Evolutionary conservation across 35 echinoderm and acorn worm species (phyloP).

Genomic region (Holothuria glaberrima): DNA sequence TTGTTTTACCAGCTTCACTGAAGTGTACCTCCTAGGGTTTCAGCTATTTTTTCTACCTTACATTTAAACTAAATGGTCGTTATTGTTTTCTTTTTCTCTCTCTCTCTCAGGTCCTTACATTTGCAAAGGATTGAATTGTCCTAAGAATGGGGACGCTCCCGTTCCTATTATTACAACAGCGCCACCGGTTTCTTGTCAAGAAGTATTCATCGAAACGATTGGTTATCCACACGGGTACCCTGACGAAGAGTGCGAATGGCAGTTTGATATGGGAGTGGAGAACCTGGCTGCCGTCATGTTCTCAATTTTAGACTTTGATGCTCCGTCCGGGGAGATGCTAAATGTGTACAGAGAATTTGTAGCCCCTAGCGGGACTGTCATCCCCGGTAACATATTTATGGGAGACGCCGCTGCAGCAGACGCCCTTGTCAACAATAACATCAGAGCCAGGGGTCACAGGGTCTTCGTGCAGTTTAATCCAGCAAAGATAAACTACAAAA

Average conservation of each 20-base stretch:
- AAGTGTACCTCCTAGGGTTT: too few species aligned
- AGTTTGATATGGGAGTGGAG: background rate
- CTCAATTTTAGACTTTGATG: background rate
- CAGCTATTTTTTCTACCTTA: too few species aligned
- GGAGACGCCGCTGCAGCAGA: background rate
- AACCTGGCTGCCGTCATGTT: too few species aligned
- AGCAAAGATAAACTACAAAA: background rate
- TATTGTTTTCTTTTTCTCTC: too few species aligned
- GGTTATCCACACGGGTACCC: background rate
- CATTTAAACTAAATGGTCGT: too few species aligned
- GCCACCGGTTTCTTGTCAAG: background rate
- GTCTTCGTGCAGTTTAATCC: background rate
- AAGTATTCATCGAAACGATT: background rate
- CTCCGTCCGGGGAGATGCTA: background rate
- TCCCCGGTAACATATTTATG: background rate
- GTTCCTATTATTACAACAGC: too few species aligned
- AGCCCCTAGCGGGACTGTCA: background rate
- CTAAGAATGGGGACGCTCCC: too few species aligned
- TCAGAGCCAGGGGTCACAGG: constrained; percentile 1
- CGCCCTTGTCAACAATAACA: background rate
- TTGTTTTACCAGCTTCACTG: too few species aligned
- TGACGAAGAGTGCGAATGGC: background rate
- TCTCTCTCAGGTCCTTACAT: too few species aligned
- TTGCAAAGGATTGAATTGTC: too few species aligned
- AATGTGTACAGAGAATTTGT: constrained; percentile 1